Base-by-base conservation (phyloP, 2,888 invertebrate species). In the Orthosia gothica region DNA sequence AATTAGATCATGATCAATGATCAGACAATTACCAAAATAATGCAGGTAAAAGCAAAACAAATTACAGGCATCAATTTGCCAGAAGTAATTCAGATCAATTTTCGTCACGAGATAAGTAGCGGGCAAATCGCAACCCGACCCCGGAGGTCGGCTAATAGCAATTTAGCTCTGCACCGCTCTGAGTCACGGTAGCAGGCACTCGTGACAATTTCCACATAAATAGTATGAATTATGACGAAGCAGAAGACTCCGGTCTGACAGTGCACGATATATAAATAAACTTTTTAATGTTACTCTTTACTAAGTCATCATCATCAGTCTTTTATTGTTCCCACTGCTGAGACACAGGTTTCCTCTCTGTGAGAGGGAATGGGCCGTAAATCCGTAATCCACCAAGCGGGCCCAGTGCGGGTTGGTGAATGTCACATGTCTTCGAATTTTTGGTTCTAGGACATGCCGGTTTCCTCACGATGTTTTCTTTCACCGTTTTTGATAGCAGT, bases 101-200 rank as follows among this genome's bases (percentile, higher is more conserved):
- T 88, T 86, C 77, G 84, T 88, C 74, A 79, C 81, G 77, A 86
- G 84, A 74, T 81, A 81, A 88, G 83, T 85, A 85, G 83, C 84
- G 89, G 86, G 86, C 85, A 91, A 91, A 91, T 91, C 89, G 89
- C 86, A 84, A 87, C 83, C 77, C 89, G 94, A 93, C 93, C 94
- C 93, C 92, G 89, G 92, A 92, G 94, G 94, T 92, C 91, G 87
- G 79, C 81, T 92, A 89, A 90, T 91, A 84, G 77, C 91, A 93
- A 94, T 92, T 95, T 92, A 91, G 88, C 83, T 89, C 76, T 81
- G 83, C 84, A 86, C 81, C 67, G 79, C 65, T 78, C 82, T 94
- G 94, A 93, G 82, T 93, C 94, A 94, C 81, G 70, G 76, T 71
- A 71, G 70, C 79, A 86, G 69, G 71, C 83, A 88, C 75, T 85